Evolutionary conservation across 2,888 invertebrate genomes (phyloP).

Genomic region (Abrostola triplasia): DNA sequence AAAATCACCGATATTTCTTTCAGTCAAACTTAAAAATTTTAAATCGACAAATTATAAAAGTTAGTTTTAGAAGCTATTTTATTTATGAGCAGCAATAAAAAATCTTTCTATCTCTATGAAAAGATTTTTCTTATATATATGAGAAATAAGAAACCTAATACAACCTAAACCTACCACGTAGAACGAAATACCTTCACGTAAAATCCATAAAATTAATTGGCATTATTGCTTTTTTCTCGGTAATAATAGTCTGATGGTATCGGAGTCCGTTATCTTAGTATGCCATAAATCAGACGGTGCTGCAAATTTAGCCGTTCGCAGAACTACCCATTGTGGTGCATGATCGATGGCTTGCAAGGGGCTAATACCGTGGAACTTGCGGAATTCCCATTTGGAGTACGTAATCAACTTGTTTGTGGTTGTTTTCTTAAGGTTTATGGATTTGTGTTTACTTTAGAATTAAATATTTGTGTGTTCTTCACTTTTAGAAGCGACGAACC

Average conservation of each 20-base stretch:
- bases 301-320: slow-evolving; percentile 69
- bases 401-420: slow-evolving; percentile 38
- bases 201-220: slow-evolving; percentile 59
- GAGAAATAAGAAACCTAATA: no score
- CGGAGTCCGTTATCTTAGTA: slow-evolving; percentile 53
- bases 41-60: neutral
- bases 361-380: slow-evolving; percentile 23
- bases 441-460: neutral
- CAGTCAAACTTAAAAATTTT: neutral
- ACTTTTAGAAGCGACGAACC: no score
- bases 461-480: no score
- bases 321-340: slow-evolving; percentile 60
- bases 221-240: slow-evolving; percentile 53
- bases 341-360: slow-evolving; percentile 61
- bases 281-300: slow-evolving; percentile 73
- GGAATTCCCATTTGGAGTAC: slow-evolving; percentile 25
- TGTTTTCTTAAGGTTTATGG: slow-evolving; percentile 32
- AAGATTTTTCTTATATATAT: no score
- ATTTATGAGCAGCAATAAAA: no score
- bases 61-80: neutral
- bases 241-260: slow-evolving; percentile 55
- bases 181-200: slow-evolving; percentile 44
- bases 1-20: no score
- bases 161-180: slow-evolving; percentile 19
- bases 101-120: no score